phyloP scores from a whole-genome alignment of 2,797 vertebrate genomes.

The Sebastes cheni region DNA sequence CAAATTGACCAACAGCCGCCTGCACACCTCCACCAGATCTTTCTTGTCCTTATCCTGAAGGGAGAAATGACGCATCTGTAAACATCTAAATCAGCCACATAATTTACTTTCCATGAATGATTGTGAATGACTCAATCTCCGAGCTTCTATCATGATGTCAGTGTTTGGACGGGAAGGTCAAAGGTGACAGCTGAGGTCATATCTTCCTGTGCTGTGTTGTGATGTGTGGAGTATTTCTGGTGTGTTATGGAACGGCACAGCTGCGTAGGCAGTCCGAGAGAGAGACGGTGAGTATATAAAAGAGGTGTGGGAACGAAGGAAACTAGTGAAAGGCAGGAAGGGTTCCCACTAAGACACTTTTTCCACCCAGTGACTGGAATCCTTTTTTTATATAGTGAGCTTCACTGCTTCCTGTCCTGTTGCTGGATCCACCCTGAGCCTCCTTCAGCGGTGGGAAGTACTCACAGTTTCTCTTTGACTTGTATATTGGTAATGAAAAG shows the following conservation, averaged over 20 bases:
- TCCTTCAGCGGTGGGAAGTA: neutral
- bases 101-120: neutral
- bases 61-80: neutral
- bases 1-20: constrained; percentile 31
- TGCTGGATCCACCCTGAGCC: neutral
- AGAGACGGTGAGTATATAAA: neutral
- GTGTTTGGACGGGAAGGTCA: constrained; percentile 10
- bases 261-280: neutral
- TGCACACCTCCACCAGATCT: constrained; percentile 48
- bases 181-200: constrained; percentile 16
- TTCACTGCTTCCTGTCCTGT: constrained; percentile 41
- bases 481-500: neutral
- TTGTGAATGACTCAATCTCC: neutral
- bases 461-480: neutral
- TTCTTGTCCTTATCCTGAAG: constrained; percentile 20
- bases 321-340: constrained; percentile 68
- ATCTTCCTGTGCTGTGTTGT: constrained; percentile 19
- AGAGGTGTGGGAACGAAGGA: constrained; percentile 69
- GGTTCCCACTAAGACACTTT: constrained; percentile 60
- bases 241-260: neutral
- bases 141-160: neutral
- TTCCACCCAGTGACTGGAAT: constrained; percentile 57
- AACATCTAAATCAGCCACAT: neutral
- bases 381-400: constrained; percentile 10
- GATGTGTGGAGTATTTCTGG: constrained; percentile 37